Conservation (phyloP, 2,888 invertebrate genomes). For the Drepanosiphum platanoidis region DNA sequence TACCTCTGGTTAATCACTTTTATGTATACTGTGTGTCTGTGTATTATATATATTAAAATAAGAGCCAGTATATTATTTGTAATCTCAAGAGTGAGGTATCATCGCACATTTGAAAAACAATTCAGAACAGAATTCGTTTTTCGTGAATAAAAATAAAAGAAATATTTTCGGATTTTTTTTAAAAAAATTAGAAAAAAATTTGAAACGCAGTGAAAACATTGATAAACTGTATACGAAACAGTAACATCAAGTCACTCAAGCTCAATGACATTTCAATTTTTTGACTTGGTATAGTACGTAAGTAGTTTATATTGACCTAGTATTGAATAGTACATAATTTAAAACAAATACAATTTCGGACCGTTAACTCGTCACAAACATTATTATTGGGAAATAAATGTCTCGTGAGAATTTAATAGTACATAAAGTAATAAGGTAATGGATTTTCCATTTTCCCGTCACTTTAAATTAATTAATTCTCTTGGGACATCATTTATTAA, state of each 20-base stretch:
- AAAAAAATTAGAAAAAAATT: too few relatives aligned
- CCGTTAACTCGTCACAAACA: conserved; percentile 28
- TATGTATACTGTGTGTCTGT: background rate
- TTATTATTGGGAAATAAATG: conserved; percentile 9
- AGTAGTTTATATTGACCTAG: background rate
- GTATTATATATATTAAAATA: too few relatives aligned
- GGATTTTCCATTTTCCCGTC: conserved; percentile 29
- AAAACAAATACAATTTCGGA: background rate
- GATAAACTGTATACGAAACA: too few relatives aligned
- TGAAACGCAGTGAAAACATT: too few relatives aligned
- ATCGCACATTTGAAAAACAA: background rate
- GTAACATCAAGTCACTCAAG: too few relatives aligned
- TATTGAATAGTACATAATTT: background rate
- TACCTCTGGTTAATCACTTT: background rate
- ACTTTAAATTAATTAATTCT: conserved; percentile 26
- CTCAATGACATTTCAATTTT: background rate
- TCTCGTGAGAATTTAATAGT: background rate
- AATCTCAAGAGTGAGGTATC: background rate
- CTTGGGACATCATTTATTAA: background rate
- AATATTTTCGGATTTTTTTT: background rate
- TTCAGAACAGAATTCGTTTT: background rate
- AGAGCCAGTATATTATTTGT: background rate
- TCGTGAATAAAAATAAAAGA: too few relatives aligned
- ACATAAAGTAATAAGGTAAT: conserved; percentile 38
- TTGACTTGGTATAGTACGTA: background rate